phyloP scores from a whole-genome alignment of 2,797 vertebrate genomes.

The Chrysocyon brachyurus region DNA sequence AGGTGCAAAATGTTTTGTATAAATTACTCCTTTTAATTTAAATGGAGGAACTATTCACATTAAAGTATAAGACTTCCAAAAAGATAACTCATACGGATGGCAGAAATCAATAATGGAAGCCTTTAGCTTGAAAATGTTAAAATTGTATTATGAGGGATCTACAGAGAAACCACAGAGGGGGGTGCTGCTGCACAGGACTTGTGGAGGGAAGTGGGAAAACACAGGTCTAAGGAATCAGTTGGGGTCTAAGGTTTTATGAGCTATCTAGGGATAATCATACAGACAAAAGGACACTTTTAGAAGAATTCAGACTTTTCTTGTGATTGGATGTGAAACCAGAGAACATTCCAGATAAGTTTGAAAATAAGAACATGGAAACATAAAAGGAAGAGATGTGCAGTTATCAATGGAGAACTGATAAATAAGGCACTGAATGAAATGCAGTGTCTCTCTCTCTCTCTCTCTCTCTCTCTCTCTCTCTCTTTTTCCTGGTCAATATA shows the following conservation, averaged over 20 bases:
- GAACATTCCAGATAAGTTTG: background rate
- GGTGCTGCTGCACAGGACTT: background rate
- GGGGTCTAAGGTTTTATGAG: background rate
- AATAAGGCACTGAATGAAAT: background rate
- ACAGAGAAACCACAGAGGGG: background rate
- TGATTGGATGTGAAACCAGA: constrained; percentile 51
- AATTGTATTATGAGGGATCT: background rate
- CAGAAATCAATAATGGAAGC: constrained; percentile 8
- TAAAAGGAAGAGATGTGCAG: background rate
- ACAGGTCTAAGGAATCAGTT: background rate
- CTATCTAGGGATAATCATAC: constrained; percentile 10
- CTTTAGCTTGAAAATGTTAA: constrained; percentile 23
- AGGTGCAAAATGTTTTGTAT: background rate
- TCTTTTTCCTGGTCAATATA: background rate
- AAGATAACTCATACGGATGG: background rate
- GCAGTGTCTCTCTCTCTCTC: background rate
- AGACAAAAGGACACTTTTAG: background rate
- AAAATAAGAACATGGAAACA: constrained; percentile 31
- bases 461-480: background rate
- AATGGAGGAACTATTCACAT: constrained; percentile 25
- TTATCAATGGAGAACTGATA: background rate
- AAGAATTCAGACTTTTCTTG: constrained; percentile 48
- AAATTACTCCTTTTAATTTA: constrained; percentile 34
- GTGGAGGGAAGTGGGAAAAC: background rate
- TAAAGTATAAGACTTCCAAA: constrained; percentile 44